phyloP scores from a whole-genome alignment of 1,140 invertebrate species.

The Musca domestica region DNA sequence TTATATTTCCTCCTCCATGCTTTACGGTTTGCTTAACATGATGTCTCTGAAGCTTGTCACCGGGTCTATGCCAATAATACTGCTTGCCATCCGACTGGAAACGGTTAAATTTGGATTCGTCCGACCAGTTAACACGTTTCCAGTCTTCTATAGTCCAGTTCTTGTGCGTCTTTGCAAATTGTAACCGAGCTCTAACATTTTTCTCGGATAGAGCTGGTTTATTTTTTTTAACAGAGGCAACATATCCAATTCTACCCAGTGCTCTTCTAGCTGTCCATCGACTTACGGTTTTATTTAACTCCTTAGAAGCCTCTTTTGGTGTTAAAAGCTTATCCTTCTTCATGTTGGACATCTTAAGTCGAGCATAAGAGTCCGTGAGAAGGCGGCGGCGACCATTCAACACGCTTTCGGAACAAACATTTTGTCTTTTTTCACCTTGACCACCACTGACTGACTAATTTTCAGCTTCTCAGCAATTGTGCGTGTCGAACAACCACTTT shows the following conservation, averaged over 20 bases:
- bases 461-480: too few species aligned
- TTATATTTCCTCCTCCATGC: constrained; percentile 20
- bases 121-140: constrained; percentile 27
- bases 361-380: constrained; percentile 24
- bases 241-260: background rate
- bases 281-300: constrained; percentile 11
- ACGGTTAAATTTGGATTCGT: too few species aligned
- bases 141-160: constrained; percentile 25
- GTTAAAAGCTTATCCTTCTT: constrained; percentile 22
- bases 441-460: too few species aligned
- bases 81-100: constrained; percentile 23
- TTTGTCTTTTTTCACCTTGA: too few species aligned
- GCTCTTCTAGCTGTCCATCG: too few species aligned
- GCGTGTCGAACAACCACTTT: too few species aligned
- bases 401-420: too few species aligned
- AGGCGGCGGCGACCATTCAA: too few species aligned
- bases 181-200: constrained; percentile 28
- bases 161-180: constrained; percentile 17
- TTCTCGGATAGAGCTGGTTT: constrained; percentile 5
- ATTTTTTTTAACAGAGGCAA: background rate
- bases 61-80: constrained; percentile 11
- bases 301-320: constrained; percentile 17
- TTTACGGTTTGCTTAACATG: constrained; percentile 22
- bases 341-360: constrained; percentile 22
- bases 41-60: constrained; percentile 6